A percentile compares a stretch with the other conserved stretches of the same genome.
phyloP scores from a whole-genome alignment of 2,113 vertebrate genomes.

The Colius striatus region DNA sequence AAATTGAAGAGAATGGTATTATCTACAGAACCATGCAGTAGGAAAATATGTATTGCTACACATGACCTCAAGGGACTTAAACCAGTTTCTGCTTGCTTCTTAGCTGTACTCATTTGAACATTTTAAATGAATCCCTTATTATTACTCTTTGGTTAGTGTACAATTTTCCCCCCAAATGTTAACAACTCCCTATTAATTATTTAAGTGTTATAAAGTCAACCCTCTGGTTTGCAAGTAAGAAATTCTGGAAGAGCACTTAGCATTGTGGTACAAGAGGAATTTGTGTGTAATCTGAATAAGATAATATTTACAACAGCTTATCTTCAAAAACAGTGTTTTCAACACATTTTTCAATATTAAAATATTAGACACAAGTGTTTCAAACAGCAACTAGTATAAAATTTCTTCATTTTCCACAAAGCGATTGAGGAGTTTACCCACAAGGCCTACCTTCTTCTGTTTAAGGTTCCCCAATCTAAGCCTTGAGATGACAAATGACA shows the following conservation, averaged over 20 bases:
- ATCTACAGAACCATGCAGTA: constrained; percentile 31
- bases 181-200: constrained; percentile 25
- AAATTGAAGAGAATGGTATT: constrained; percentile 14
- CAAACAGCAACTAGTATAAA: constrained; percentile 26
- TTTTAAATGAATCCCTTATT: not conserved
- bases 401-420: constrained; percentile 55
- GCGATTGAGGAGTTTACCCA: constrained; percentile 60
- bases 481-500: constrained; percentile 71
- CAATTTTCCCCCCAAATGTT: not conserved
- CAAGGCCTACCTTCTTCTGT: constrained; percentile 65
- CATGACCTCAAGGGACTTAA: constrained; percentile 1
- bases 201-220: not conserved
- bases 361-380: not conserved
- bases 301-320: not conserved
- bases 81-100: not conserved
- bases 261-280: not conserved
- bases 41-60: not conserved
- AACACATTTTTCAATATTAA: constrained; percentile 18
- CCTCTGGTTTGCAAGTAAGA: not conserved
- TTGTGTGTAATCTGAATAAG: not conserved
- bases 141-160: not conserved
- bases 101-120: not conserved
- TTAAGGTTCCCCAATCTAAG: constrained; percentile 70
- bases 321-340: not conserved
- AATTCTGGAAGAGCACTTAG: not conserved